These are phyloP conservation scores for Amiota minor DNA, from an alignment of 2,888 invertebrate genomes.

Conservation along the genomic window DNA sequence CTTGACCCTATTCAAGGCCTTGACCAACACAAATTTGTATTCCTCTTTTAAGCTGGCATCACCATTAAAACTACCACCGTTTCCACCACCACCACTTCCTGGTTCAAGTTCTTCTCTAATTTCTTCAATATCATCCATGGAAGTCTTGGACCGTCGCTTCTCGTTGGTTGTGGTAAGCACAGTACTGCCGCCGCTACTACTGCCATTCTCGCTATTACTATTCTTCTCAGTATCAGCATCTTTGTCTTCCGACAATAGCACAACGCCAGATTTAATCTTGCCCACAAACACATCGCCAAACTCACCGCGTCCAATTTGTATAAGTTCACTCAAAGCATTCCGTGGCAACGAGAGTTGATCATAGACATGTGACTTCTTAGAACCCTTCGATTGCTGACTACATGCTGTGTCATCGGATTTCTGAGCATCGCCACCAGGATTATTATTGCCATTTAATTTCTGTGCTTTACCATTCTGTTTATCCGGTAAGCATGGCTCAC, in stretches of 20 bases:
- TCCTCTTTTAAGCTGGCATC: slow-evolving; percentile 48
- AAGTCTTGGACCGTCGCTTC: slow-evolving; percentile 72
- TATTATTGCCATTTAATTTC: slow-evolving; percentile 68
- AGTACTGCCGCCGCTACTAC: slow-evolving; percentile 55
- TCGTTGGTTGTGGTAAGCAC: slow-evolving; percentile 64
- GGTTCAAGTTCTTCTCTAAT: slow-evolving; percentile 69
- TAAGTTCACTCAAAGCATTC: slow-evolving; percentile 81
- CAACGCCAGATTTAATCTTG: slow-evolving; percentile 74
- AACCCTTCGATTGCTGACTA: slow-evolving; percentile 78
- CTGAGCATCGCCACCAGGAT: slow-evolving; percentile 75
- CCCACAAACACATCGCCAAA: slow-evolving; percentile 93
- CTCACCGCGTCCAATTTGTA: slow-evolving; percentile 86
- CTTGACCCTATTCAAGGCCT: slow-evolving; percentile 83
- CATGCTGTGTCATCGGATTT: slow-evolving; percentile 81
- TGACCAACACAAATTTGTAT: slow-evolving; percentile 79
- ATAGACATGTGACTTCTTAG: slow-evolving; percentile 78
- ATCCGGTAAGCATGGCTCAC: slow-evolving; percentile 71
- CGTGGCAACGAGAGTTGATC: slow-evolving; percentile 86
- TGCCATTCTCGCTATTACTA: slow-evolving; percentile 64
- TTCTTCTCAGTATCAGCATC: slow-evolving; percentile 66
- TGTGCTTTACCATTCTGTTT: slow-evolving; percentile 50
- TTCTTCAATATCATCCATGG: slow-evolving; percentile 73
- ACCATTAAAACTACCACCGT: not conserved
- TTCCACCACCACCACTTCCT: slow-evolving; percentile 53
- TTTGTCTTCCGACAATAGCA: slow-evolving; percentile 58